Evolutionary conservation across 1,140 invertebrate species (phyloP).

Genomic region (Sarcophaga peregrina): DNA sequence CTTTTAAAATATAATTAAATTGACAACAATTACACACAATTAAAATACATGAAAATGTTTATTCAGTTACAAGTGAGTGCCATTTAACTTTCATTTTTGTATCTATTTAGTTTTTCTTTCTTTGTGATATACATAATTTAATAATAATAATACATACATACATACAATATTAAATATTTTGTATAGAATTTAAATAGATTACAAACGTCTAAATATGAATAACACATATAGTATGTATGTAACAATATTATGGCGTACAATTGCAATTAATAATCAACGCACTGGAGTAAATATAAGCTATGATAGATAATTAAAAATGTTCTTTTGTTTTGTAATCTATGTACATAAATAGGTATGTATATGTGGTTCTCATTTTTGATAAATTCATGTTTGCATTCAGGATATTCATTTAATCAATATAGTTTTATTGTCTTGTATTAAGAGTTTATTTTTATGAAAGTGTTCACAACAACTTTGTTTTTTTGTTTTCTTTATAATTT

Average conservation of each 20-base stretch:
- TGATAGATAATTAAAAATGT: not conserved
- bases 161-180: too few relatives aligned
- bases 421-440: constrained; percentile 7
- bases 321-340: not conserved
- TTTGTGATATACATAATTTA: not conserved
- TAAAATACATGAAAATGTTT: not conserved
- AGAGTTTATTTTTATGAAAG: not conserved
- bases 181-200: too few relatives aligned
- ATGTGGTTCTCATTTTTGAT: not conserved
- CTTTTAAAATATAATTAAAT: not conserved
- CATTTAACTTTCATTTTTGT: not conserved
- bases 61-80: not conserved
- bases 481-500: too few relatives aligned
- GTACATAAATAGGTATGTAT: not conserved
- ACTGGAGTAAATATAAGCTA: constrained; percentile 7
- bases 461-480: not conserved
- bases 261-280: not conserved
- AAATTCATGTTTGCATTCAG: not conserved
- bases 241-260: not conserved
- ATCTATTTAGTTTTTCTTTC: not conserved
- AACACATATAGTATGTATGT: not conserved
- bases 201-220: too few relatives aligned
- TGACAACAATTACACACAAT: not conserved
- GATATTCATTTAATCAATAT: not conserved
- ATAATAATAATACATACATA: too few relatives aligned